These are phyloP conservation scores for Xenopus laevis DNA, from an alignment of 2,113 vertebrate species.

Conservation along the genomic window DNA sequence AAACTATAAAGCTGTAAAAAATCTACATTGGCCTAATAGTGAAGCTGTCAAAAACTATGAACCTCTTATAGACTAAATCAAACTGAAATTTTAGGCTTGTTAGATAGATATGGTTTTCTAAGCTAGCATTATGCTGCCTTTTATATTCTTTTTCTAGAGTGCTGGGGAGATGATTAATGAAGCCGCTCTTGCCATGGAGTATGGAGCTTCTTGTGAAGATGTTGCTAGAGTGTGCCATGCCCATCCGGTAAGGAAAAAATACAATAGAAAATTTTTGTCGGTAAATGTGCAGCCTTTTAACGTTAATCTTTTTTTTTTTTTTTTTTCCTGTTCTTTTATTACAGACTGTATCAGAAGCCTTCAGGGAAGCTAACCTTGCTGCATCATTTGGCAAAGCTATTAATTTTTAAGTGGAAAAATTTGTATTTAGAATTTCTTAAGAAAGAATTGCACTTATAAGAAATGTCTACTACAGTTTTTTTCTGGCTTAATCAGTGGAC, in stretches of 20 bases:
- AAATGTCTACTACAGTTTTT: constrained; percentile 52
- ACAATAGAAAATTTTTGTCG: too few relatives aligned
- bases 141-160: constrained; percentile 64
- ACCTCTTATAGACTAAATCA: too few relatives aligned
- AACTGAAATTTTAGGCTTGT: too few relatives aligned
- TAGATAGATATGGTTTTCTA: too few relatives aligned
- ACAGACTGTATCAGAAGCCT: constrained; percentile 97
- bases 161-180: constrained; percentile 97
- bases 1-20: too few relatives aligned
- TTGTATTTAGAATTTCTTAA: constrained; percentile 51
- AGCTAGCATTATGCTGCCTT: too few relatives aligned
- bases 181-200: constrained; percentile 94
- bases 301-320: not conserved
- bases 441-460: constrained; percentile 48
- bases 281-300: not conserved
- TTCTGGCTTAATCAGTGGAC: constrained; percentile 54
- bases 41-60: too few relatives aligned
- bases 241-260: constrained; percentile 80
- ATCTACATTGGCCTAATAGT: too few relatives aligned
- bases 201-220: constrained; percentile 95
- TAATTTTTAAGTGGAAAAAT: constrained; percentile 78
- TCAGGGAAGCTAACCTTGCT: constrained; percentile 96
- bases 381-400: constrained; percentile 96
- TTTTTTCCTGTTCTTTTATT: constrained; percentile 34
- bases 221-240: constrained; percentile 94